Percentiles rank a stretch among this genome's conserved stretches.
These are phyloP conservation scores for Drosophila tani DNA, from an alignment of 1,140 invertebrate species.

Conservation along the genomic window DNA sequence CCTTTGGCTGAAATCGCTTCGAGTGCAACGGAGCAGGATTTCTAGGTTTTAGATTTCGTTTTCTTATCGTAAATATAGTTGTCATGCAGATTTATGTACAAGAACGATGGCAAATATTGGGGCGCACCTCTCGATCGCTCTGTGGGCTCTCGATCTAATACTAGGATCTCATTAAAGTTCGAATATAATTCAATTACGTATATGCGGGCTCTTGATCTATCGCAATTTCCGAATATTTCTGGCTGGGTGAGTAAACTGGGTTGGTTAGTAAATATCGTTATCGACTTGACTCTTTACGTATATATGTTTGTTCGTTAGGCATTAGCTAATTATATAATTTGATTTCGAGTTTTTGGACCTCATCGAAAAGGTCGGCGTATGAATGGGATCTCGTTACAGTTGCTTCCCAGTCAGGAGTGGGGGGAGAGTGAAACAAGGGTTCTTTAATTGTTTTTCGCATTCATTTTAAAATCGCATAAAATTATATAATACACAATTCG, in stretches of 20 bases:
- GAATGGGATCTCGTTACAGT: slow-evolving; percentile 74
- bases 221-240: slow-evolving; percentile 33
- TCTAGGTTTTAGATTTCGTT: slow-evolving; percentile 9
- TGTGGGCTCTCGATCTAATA: slow-evolving; percentile 33
- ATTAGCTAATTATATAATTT: slow-evolving; percentile 58
- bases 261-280: slow-evolving; percentile 57
- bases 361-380: slow-evolving; percentile 47
- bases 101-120: slow-evolving; percentile 55
- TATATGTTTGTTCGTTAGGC: slow-evolving; percentile 66
- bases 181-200: slow-evolving; percentile 82
- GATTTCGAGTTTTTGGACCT: slow-evolving; percentile 53
- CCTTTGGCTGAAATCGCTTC: slow-evolving; percentile 39
- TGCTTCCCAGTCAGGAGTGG: slow-evolving; percentile 32
- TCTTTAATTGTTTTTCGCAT: slow-evolving; percentile 68
- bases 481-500: slow-evolving; percentile 82
- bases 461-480: slow-evolving; percentile 80
- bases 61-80: slow-evolving; percentile 47
- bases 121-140: slow-evolving; percentile 21
- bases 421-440: slow-evolving; percentile 53
- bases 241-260: slow-evolving; percentile 54
- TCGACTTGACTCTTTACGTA: slow-evolving; percentile 66
- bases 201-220: slow-evolving; percentile 58
- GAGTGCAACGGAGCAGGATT: slow-evolving; percentile 18
- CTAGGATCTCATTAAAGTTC: slow-evolving; percentile 59
- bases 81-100: slow-evolving; percentile 68